Evolutionary conservation across 2,888 invertebrate genomes (phyloP).

Genomic region (Lasioglossum figueresi): DNA sequence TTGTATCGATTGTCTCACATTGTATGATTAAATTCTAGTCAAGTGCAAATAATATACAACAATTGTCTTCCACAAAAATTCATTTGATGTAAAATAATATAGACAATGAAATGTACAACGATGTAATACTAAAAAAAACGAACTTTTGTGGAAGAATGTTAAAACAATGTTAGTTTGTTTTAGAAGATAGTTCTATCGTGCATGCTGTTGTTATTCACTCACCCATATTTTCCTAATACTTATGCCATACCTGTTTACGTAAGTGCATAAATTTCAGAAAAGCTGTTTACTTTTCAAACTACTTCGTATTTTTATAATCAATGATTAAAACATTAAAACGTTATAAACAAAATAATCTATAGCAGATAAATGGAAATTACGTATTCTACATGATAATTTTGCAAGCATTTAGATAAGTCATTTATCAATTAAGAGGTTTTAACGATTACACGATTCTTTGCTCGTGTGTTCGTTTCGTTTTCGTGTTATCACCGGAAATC

Average conservation of each 20-base stretch:
- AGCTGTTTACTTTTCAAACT: neutral
- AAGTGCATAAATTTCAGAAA: slow-evolving; percentile 3
- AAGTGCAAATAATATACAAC: slow-evolving; percentile 11
- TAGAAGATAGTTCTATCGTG: slow-evolving; percentile 25
- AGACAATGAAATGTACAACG: neutral
- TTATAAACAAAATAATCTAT: neutral
- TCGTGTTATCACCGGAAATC: slow-evolving; percentile 18
- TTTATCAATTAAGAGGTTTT: neutral
- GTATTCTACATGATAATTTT: neutral
- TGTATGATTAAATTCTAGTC: neutral
- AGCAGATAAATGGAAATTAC: neutral
- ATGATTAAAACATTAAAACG: neutral
- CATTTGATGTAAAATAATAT: neutral
- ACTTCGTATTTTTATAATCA: neutral
- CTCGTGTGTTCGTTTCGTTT: neutral
- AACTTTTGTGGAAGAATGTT: slow-evolving; percentile 27
- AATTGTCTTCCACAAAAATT: slow-evolving; percentile 29
- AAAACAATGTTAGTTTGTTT: slow-evolving; percentile 31
- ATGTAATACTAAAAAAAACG: neutral
- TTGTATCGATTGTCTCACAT: slow-evolving; percentile 37
- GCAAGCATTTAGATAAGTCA: neutral
- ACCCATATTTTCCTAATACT: slow-evolving; percentile 31
- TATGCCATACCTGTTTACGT: slow-evolving; percentile 44
- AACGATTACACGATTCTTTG: neutral
- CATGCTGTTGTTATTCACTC: slow-evolving; percentile 44